Percentiles rank a stretch among this genome's conserved stretches.
These are phyloP conservation scores for Metridium senile DNA, from an alignment of 92 coral and sea anemone species.

Conservation along the genomic window DNA sequence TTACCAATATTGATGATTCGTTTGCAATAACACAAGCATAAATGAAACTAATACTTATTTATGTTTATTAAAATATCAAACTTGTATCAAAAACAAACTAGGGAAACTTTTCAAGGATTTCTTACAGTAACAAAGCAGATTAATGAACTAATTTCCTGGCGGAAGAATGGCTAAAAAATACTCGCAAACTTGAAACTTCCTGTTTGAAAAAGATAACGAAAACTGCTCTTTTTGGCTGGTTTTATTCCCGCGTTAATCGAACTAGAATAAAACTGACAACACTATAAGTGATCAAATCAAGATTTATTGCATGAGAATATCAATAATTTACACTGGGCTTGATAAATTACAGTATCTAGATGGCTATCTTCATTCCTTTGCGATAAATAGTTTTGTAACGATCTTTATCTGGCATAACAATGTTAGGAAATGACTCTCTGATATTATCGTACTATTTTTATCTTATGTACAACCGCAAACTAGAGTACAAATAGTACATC, in stretches of 20 bases:
- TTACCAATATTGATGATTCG: conserved; percentile 35
- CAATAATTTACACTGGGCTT: not conserved
- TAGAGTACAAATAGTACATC: not conserved
- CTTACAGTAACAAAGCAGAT: not conserved
- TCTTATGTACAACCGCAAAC: not conserved
- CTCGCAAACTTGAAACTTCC: too few relatives aligned
- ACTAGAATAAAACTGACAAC: too few relatives aligned
- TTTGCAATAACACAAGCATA: conserved; percentile 1
- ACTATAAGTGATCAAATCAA: too few relatives aligned
- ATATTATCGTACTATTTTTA: not conserved
- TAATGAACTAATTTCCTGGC: too few relatives aligned
- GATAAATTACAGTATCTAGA: conserved; percentile 16
- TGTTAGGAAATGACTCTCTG: conserved; percentile 1
- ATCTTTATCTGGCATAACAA: not conserved
- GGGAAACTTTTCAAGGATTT: not conserved
- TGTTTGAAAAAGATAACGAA: too few relatives aligned
- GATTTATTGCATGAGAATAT: too few relatives aligned
- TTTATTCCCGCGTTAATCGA: too few relatives aligned
- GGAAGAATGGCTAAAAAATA: too few relatives aligned
- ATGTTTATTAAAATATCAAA: conserved; percentile 8
- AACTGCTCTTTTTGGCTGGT: too few relatives aligned
- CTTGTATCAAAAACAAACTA: not conserved
- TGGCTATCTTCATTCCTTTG: conserved; percentile 20
- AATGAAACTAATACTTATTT: not conserved
- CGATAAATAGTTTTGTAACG: conserved; percentile 1